Evolutionary conservation across 2,888 invertebrate genomes (phyloP).

Genomic region (Lycocerus yunnanus): DNA sequence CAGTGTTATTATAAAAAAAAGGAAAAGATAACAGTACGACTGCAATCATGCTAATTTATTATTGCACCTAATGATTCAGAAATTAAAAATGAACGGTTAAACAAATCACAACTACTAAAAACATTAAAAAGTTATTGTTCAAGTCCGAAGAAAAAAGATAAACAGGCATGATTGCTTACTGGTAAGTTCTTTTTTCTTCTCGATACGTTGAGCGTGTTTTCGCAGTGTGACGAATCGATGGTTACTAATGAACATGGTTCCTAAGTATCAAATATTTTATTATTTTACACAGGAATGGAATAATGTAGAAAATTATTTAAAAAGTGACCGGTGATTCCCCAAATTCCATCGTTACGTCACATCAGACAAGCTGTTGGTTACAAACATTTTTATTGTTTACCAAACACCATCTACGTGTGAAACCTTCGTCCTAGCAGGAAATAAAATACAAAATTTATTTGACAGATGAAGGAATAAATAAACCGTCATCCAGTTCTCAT

Average conservation of each 20-base stretch:
- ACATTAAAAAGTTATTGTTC: not conserved
- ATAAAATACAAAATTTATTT: not conserved
- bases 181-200: slow-evolving; percentile 10
- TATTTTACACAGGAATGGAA: not conserved
- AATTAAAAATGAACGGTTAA: not conserved
- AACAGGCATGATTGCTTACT: slow-evolving; percentile 24
- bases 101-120: not conserved
- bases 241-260: slow-evolving; percentile 20
- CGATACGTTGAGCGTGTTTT: slow-evolving; percentile 14
- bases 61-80: not conserved
- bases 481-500: not conserved
- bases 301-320: not conserved
- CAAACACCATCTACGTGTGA: not conserved
- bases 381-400: not conserved
- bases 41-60: slow-evolving; percentile 14
- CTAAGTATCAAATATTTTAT: slow-evolving; percentile 21
- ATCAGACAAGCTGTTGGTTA: not conserved
- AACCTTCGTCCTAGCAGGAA: not conserved
- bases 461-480: too few species aligned
- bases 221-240: slow-evolving; percentile 18
- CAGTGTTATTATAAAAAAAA: not conserved
- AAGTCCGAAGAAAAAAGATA: slow-evolving; percentile 4
- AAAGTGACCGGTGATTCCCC: not conserved
- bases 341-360: not conserved
- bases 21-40: not conserved